Evolutionary conservation across 2,113 vertebrate genomes (phyloP), one percentile per base, ranked within the genome.

Genomic region (Clarias magur): DNA sequence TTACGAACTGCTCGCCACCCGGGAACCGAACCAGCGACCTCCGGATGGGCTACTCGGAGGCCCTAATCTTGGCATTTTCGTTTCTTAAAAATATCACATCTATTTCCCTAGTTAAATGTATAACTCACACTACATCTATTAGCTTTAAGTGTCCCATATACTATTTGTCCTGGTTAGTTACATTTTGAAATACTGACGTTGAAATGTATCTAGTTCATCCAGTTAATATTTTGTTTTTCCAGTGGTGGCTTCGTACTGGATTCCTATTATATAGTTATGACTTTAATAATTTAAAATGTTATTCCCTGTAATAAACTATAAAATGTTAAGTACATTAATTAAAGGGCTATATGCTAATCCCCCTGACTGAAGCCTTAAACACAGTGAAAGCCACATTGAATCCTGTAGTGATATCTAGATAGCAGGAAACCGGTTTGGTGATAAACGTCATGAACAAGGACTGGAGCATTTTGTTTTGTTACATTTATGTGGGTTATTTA

Each of bases 361-460:
- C 54, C 16, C 9, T 60, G 38, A 53, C 8, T 63, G 38, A 34
- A 23, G 38, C 25, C 65, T 65, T 79, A 85, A 85, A 85, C 4
- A 63, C 3, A 53, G 3, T 65, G 60, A 54, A 54, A 65, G 23
- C n/a, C 30, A 48, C 21, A 15, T 8, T 42, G 30, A 30, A 10
- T 70, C 65, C 13, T 59, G 1, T 6, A 57, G 10, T 63, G 23
- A 34, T 57, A 34, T 81, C n/a, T 19, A 65, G 23, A 23, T 30
- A 42, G 10, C 59, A 80, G 56, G 27, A 34, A 84, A 23, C 85
- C 12, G 42, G 85, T 86, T 86, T 86, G 57, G 62, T 84, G 11
- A 72, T 54, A 59, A 38, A 73, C 5, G 10, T 59, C 3, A 84
- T 23, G 54, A 54, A 73, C 21, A 4, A 56, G 23, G 57, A 15